phyloP scores from a whole-genome alignment of 2,113 vertebrate genomes.

The Colaptes auratus region DNA sequence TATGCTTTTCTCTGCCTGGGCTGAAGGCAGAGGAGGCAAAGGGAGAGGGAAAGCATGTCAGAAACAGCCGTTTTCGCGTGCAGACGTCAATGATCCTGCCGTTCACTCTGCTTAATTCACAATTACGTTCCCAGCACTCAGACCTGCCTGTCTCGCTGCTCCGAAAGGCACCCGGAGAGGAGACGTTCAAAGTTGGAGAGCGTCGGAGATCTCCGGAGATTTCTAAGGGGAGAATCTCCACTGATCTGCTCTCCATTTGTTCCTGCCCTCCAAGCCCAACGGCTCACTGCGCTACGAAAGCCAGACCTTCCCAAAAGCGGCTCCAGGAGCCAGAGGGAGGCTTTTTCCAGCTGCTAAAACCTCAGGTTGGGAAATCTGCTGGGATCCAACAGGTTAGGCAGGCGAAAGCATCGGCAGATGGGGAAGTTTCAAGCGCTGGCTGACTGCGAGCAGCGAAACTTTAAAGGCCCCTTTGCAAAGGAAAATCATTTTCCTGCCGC shows the following conservation, averaged over 20 bases:
- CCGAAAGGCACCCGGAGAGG: neutral
- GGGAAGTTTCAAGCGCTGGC: slow-evolving; percentile 37
- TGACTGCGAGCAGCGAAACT: slow-evolving; percentile 54
- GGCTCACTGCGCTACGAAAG: neutral
- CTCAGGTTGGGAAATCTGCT: neutral
- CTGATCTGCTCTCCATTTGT: neutral
- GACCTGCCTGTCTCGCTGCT: neutral
- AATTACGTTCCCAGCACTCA: neutral
- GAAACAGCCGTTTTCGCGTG: neutral
- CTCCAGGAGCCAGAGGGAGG: neutral
- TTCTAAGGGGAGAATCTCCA: neutral
- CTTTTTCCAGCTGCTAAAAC: slow-evolving; percentile 6
- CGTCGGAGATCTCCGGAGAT: neutral
- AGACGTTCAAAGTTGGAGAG: neutral
- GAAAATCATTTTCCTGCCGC: slow-evolving; percentile 69
- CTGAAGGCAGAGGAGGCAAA: slow-evolving; percentile 33
- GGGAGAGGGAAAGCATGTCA: slow-evolving; percentile 26
- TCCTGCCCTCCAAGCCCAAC: slow-evolving; percentile 6
- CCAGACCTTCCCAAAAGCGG: neutral
- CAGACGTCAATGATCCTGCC: neutral
- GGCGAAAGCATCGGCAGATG: neutral
- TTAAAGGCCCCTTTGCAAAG: slow-evolving; percentile 68
- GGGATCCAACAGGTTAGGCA: slow-evolving; percentile 43
- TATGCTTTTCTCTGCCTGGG: slow-evolving; percentile 22
- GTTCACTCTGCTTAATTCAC: slow-evolving; percentile 43